A percentile compares a stretch with the other conserved stretches of the same genome.
These are phyloP conservation scores for Orchestia grillus DNA, from an alignment of 1,140 invertebrate species.

Conservation along the genomic window DNA sequence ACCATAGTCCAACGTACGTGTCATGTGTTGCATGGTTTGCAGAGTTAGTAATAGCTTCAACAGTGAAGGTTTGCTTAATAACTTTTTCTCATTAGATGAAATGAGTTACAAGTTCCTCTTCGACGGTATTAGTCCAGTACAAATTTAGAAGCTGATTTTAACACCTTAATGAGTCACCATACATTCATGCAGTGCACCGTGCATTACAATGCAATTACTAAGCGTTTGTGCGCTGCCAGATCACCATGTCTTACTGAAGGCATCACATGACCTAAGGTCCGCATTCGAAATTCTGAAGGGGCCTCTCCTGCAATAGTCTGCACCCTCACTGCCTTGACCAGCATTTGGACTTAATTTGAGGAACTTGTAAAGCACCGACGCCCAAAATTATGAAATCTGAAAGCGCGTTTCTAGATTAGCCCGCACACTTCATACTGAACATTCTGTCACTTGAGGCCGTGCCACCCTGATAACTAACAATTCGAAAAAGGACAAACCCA, in stretches of 20 bases:
- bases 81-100: too few relatives aligned
- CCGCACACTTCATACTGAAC: not conserved
- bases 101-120: not conserved
- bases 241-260: not conserved
- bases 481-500: not conserved
- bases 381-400: not conserved
- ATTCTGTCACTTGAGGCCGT: not conserved
- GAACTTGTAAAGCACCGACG: not conserved
- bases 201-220: not conserved
- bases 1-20: too few relatives aligned
- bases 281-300: not conserved
- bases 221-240: not conserved
- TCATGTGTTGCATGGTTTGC: not conserved
- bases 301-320: not conserved
- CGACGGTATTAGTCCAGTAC: not conserved
- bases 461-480: not conserved
- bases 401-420: not conserved
- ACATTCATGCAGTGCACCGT: not conserved
- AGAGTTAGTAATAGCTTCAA: not conserved
- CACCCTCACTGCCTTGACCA: not conserved
- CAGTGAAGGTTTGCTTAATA: not conserved
- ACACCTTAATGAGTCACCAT: not conserved
- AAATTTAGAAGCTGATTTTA: not conserved
- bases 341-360: not conserved
- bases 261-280: not conserved